Percentiles rank a stretch among this genome's conserved stretches.
phyloP scores from a whole-genome alignment of 2,113 vertebrate species.

The Heloderma charlesbogerti region DNA sequence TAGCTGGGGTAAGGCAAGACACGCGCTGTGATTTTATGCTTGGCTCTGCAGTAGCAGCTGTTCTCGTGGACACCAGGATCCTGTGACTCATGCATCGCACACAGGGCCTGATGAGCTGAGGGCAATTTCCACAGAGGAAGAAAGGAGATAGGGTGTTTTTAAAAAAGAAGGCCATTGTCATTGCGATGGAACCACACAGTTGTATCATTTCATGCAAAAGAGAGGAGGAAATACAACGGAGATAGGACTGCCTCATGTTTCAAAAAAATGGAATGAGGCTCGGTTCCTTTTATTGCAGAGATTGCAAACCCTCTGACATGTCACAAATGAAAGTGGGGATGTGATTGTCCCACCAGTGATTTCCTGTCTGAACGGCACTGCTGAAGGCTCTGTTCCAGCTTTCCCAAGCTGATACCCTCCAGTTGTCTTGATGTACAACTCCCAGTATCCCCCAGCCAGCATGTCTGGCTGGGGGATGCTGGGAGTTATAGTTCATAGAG shows the following conservation, averaged over 20 bases:
- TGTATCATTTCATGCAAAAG: not conserved
- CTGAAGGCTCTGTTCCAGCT: too few relatives aligned
- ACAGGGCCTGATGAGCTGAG: not conserved
- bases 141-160: not conserved
- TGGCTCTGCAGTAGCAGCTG: not conserved
- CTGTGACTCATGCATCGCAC: not conserved
- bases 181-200: not conserved
- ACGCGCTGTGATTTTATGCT: slow-evolving; percentile 28
- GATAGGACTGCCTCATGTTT: not conserved
- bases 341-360: too few relatives aligned
- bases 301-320: too few relatives aligned
- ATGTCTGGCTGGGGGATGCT: too few relatives aligned
- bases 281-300: too few relatives aligned
- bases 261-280: not conserved
- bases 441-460: too few relatives aligned
- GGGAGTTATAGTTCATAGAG: too few relatives aligned
- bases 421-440: too few relatives aligned
- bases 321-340: too few relatives aligned
- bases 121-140: not conserved
- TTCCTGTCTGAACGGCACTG: too few relatives aligned
- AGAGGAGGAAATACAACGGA: not conserved
- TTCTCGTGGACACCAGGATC: slow-evolving; percentile 12
- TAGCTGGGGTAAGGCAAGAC: slow-evolving; percentile 19
- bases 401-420: too few relatives aligned
- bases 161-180: not conserved